Base-by-base conservation (phyloP, 2,113 vertebrate genomes). In the Pseudonaja textilis region DNA sequence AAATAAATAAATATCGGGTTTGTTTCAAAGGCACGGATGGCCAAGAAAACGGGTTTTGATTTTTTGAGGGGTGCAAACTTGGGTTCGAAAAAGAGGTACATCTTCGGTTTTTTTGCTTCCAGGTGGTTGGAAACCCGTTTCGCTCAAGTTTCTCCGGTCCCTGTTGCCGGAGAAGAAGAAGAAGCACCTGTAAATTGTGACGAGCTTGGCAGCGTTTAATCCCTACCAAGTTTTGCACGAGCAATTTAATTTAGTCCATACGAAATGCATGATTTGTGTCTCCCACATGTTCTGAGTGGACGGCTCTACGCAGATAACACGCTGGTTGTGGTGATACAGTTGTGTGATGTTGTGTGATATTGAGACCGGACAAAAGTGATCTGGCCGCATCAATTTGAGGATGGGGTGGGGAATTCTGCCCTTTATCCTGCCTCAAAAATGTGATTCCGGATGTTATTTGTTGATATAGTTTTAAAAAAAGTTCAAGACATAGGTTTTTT, bases 261-360 rank as follows among this genome's bases (percentile, higher is more conserved):
- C 95, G 94, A 96, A 96, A 95, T 95, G 92, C 93, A 61, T 95
- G 95, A 93, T 96, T 96, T 97, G 95, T 96, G 95, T 93, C 96
- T 96, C 94, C 34, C 89, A 90, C 95, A 89, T 95, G 93, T 95
- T 96, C 95, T 96, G 96, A 97, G 97, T 95, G 96, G 47, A 50
- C 47, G 47, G 47, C 94, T 97, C 96, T 96, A 95, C 96, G 93
- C 94, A 94, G 96, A 96, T 96, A 93, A 59, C 94, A 95, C 96
- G 96, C 95, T 94, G 92, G 88, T 96, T 97, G 95, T 94, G 90
- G 0, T 96, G 94, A 96, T 90, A 85, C 1, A 61, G 59, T 61
- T 61, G 59, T 61, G 23, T 29, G 59, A 11, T 61, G 89, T 96
- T 61, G 95, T 94, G 0, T 96, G 95, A 96, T 91, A 88, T 95